phyloP scores from a whole-genome alignment of 2,113 vertebrate genomes.

The Tympanuchus pallidicinctus region DNA sequence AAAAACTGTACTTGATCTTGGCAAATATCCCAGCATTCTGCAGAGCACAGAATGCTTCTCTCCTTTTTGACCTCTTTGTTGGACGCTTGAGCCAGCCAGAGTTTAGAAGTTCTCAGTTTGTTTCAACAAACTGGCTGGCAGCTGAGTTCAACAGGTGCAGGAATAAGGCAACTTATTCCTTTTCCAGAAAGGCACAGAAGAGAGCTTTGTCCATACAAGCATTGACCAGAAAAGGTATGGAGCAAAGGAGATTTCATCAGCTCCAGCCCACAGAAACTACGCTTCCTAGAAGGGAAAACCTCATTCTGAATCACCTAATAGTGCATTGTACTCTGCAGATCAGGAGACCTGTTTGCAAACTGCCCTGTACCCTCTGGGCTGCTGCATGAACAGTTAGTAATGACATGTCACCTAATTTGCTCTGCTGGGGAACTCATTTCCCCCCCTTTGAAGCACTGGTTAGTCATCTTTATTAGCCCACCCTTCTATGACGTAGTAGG shows the following conservation, averaged over 20 bases:
- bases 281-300: neutral
- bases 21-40: conserved; percentile 29
- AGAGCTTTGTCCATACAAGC: neutral
- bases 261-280: neutral
- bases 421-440: neutral
- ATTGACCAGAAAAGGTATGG: neutral
- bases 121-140: neutral
- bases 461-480: conserved; percentile 7
- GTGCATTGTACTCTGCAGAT: neutral
- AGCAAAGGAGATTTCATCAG: neutral
- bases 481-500: neutral
- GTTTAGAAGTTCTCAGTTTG: neutral
- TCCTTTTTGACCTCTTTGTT: conserved; percentile 38
- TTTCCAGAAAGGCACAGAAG: neutral
- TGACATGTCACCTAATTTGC: neutral
- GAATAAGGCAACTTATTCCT: neutral
- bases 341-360: neutral
- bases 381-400: neutral
- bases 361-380: neutral
- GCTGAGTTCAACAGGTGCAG: neutral
- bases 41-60: neutral
- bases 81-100: neutral
- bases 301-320: neutral
- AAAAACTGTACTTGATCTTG: conserved; percentile 39
- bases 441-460: neutral